A percentile compares a stretch with the other conserved stretches of the same genome.
Evolutionary conservation across 2,113 vertebrate genomes (phyloP).

Genomic region (Puntigrus tetrazona): DNA sequence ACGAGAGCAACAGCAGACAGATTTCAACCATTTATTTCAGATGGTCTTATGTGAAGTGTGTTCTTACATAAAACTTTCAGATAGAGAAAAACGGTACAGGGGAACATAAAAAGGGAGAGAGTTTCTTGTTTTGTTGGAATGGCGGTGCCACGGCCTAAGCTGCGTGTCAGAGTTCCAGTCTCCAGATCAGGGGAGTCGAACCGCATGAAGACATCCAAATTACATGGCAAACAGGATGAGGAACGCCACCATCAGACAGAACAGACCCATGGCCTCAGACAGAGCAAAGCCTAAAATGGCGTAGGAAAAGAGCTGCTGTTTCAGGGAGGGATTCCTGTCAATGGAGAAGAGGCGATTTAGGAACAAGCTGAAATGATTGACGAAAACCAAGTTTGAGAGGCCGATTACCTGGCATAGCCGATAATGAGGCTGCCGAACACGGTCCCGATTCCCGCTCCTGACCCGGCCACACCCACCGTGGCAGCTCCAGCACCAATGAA

Average conservation of each 20-base stretch:
- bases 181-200: conserved; percentile 39
- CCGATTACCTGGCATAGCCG: conserved; percentile 76
- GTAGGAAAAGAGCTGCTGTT: conserved; percentile 82
- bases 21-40: conserved; percentile 77
- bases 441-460: conserved; percentile 79
- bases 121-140: conserved; percentile 67
- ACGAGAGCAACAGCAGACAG: conserved; percentile 44
- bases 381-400: neutral
- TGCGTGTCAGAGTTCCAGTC: conserved; percentile 61
- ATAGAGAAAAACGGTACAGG: conserved; percentile 61
- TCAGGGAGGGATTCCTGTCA: conserved; percentile 80
- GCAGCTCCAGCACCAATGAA: conserved; percentile 81
- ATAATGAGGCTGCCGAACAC: conserved; percentile 82
- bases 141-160: conserved; percentile 58
- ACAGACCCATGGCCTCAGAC: conserved; percentile 81
- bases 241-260: conserved; percentile 84
- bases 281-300: conserved; percentile 81
- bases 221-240: conserved; percentile 82
- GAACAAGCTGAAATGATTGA: neutral
- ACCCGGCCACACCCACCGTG: conserved; percentile 81
- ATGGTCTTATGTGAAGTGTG: conserved; percentile 66
- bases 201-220: conserved; percentile 28
- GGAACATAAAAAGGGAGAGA: conserved; percentile 67
- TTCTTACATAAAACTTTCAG: conserved; percentile 70
- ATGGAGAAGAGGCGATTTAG: neutral